Evolutionary conservation across 2,797 vertebrate genomes (phyloP).

Genomic region (Acipenser ruthenus): DNA sequence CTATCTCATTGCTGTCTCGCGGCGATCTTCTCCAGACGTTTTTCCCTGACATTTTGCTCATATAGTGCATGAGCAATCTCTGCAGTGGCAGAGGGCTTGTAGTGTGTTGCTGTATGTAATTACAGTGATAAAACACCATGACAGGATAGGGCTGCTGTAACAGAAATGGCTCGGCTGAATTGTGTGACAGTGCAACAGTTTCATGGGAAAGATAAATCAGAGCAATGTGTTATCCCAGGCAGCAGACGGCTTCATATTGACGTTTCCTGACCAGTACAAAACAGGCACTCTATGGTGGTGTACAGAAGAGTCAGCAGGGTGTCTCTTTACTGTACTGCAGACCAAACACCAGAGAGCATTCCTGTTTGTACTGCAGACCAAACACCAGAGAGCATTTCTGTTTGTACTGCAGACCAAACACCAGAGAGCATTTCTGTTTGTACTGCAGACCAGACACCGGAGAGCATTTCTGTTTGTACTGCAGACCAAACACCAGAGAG

Average conservation of each 20-base stretch:
- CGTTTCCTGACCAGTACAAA: neutral
- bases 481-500: no score
- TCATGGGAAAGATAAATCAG: neutral
- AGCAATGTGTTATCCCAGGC: no score
- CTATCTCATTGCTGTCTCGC: constrained; percentile 12
- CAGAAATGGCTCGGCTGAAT: constrained; percentile 9
- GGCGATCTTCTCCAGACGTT: constrained; percentile 9
- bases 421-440: no score
- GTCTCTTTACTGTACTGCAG: no score
- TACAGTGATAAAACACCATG: constrained; percentile 18
- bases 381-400: no score
- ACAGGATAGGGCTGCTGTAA: constrained; percentile 5
- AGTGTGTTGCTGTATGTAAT: constrained; percentile 14
- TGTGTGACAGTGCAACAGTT: neutral
- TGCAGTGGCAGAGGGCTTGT: constrained; percentile 16
- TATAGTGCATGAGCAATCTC: constrained; percentile 10
- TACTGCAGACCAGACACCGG: no score
- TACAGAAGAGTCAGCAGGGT: neutral
- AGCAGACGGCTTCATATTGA: constrained; percentile 14
- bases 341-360: no score
- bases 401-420: no score
- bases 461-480: no score
- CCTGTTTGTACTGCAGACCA: no score
- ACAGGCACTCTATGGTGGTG: neutral
- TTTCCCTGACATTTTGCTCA: constrained; percentile 9